Base-by-base conservation (phyloP, 1,140 invertebrate species). In the Bombus balteatus region DNA sequence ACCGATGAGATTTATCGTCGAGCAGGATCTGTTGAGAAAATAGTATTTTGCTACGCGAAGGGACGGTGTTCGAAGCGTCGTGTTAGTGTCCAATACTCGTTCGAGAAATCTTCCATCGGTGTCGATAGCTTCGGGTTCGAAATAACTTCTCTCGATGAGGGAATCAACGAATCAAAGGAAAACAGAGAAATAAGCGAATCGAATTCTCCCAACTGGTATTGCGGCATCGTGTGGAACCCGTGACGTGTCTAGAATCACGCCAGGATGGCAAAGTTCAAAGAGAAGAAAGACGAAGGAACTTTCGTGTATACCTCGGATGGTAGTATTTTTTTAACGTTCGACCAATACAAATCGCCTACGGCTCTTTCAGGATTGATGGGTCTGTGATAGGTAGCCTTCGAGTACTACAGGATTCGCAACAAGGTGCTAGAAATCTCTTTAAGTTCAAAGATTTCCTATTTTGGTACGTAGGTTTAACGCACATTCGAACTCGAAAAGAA, bases 321-420 rank as follows among this genome's bases (percentile, higher is more conserved):
- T 80, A 82, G 72, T 90, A 90, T 90, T 92, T 90, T 89, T 91
- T 92, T 92, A 91, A 83, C 75, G 86, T 92, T 91, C 88, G 91
- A 92, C 87, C 88, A 89, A 91, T 87, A 74, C 25, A 65, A 88
- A 90, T 72, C 77, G 86, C 76, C 79, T 86, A 83, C 43, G 85
- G 86, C 89, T 87, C 78, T 88, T 91, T 87, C 83, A 88, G 89
- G 86, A 90, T 91, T 91, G 87, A 83, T 91, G 87, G 85, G 83
- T 93, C 92, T 93, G 92, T 93, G 91, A 92, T 92, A 91, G 87
- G 86, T 87, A 90, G 88, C 85, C 89, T 92, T 89, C 70, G 85
- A 88, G 84, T 88, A 88, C 87, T 88, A 81, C 89, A 90, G 80
- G 70, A 90, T 90, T 90, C 72, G 86, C 85, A 68, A 87, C 81